Conservation (phyloP, 1,140 invertebrate genomes). For the Tetramorium alpestre region DNA sequence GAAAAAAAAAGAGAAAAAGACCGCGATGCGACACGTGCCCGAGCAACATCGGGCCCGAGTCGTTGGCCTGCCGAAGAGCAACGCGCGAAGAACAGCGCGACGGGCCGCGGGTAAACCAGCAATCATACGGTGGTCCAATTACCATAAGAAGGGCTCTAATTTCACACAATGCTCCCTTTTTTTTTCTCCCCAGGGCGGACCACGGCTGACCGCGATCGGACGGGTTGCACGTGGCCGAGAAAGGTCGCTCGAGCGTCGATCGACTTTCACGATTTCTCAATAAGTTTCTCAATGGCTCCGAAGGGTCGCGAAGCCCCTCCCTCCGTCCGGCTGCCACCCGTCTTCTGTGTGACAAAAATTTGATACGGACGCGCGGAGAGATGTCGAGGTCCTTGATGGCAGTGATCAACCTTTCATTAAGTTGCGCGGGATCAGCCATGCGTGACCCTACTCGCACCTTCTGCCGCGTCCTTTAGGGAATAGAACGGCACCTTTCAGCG, state of each 20-base stretch:
- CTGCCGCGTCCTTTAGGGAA: background rate
- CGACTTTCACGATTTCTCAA: constrained; percentile 80
- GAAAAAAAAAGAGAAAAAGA: constrained; percentile 1
- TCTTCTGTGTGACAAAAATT: constrained; percentile 65
- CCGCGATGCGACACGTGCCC: constrained; percentile 64
- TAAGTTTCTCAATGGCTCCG: constrained; percentile 76
- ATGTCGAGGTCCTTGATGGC: background rate
- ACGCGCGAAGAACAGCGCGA: constrained; percentile 69
- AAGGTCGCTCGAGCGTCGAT: constrained; percentile 68
- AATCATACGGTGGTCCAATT: constrained; percentile 83
- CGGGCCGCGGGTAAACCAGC: constrained; percentile 73
- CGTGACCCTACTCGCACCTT: constrained; percentile 38
- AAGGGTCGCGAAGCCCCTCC: constrained; percentile 32
- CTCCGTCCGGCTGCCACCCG: background rate
- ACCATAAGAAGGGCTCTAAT: constrained; percentile 84
- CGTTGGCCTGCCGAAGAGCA: constrained; percentile 71
- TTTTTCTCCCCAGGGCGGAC: constrained; percentile 57
- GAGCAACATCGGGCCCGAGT: constrained; percentile 52
- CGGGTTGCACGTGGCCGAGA: constrained; percentile 71
- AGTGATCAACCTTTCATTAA: constrained; percentile 60
- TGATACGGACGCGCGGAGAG: constrained; percentile 52
- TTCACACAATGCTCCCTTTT: constrained; percentile 79
- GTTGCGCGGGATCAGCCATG: constrained; percentile 39
- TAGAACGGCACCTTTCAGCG: constrained; percentile 37
- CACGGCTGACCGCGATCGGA: constrained; percentile 49